Evolutionary conservation across 1,140 invertebrate species (phyloP), one percentile per base, ranked within the genome.

Genomic region (Trachelipus rathkii): DNA sequence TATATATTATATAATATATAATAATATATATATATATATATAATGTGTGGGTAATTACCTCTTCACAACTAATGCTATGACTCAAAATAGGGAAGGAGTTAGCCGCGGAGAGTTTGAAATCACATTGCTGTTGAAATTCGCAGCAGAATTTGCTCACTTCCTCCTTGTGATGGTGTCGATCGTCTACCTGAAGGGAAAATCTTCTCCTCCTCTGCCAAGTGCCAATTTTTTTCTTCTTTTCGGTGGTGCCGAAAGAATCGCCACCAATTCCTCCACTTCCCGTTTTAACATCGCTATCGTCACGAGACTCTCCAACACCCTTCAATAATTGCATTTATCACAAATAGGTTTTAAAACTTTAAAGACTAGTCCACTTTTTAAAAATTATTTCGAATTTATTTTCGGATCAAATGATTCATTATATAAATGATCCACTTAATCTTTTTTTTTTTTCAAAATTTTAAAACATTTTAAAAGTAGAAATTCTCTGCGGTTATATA

Each of bases 181-280:
- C 50, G 19, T 60, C 50, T 19, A 60, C 11, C 50, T 60, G 50
- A 60, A 60, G 50, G 19, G 50, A 60, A 8, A 60, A 60, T 8
- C 50, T 60, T 60, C 50, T 60, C 8, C 50, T 60, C 50, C 50
- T 60, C 50, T 60, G 50, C 50, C 50, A 60, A 60, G 50, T 60
- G 11, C 50, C 50, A 60, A 60, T 60, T 60, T 60, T 60, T 19
- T 19, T 60, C 50, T 60, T 60, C 50, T 8, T 60, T 60, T 60
- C 50, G 11, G 50, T 9, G 15, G 46, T 13, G 33, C 33, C 33
- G 33, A 33, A 33, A 33, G 33, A 1, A 33, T 33, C 33, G 6
- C 33, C 33, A 33, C 33, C 1, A 33, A 33, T n/a, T n/a, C n/a
- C 33, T 33, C 33, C 33, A 19, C 19, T 19, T 15, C 19, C 19